Conservation (phyloP, 2,113 vertebrate genomes). For the Oenanthe melanoleuca region DNA sequence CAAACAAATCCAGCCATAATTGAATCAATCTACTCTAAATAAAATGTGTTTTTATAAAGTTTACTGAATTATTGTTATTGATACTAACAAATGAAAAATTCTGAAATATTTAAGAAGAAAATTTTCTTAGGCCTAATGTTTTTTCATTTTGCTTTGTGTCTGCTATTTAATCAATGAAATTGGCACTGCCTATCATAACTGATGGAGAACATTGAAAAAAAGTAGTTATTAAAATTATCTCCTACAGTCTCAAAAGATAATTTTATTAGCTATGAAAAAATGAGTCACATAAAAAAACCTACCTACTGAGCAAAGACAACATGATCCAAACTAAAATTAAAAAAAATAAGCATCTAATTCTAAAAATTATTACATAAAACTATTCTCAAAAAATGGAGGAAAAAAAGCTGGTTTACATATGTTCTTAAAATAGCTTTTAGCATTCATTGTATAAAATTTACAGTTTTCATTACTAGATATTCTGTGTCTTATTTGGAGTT, state of each 20-base stretch:
- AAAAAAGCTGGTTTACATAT: fast-evolving
- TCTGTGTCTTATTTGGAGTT: neutral
- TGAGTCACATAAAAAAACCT: neutral
- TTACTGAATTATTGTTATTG: neutral
- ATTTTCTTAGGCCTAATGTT: neutral
- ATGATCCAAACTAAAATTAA: neutral
- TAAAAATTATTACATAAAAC: neutral
- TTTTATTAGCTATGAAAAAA: neutral
- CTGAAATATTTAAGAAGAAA: neutral
- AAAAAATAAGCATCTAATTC: neutral
- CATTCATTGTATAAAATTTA: neutral
- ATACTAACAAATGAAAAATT: neutral
- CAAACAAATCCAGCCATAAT: fast-evolving
- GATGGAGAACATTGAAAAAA: neutral
- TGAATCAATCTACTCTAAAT: neutral
- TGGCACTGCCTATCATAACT: neutral
- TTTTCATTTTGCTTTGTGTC: neutral
- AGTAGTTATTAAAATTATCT: neutral
- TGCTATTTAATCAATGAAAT: neutral
- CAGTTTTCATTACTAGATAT: neutral
- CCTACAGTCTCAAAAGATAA: neutral
- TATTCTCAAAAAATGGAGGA: neutral
- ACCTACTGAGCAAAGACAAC: neutral
- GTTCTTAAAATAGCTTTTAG: neutral
- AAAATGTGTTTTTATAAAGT: neutral